Conservation (phyloP, 2,888 invertebrate species). For the Parelbella ahira region DNA sequence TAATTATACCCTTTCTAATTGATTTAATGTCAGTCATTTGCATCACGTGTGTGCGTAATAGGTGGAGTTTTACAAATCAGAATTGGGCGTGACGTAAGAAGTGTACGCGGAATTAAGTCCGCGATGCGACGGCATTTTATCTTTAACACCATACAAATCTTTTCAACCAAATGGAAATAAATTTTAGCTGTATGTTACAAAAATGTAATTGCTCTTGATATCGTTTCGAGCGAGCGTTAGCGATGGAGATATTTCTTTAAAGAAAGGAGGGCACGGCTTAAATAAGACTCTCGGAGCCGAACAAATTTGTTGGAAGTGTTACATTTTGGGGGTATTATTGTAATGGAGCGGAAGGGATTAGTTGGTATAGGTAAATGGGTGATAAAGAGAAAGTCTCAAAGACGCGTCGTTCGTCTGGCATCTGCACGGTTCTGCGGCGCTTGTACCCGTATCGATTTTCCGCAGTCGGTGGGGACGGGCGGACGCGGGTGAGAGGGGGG, state of each 20-base stretch:
- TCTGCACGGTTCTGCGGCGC: constrained; percentile 39
- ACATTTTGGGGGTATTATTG: constrained; percentile 29
- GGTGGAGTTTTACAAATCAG: constrained; percentile 9
- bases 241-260: constrained; percentile 16
- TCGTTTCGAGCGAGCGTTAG: constrained; percentile 12
- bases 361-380: constrained; percentile 29
- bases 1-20: constrained; percentile 16
- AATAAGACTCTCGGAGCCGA: constrained; percentile 21
- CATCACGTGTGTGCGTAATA: background rate
- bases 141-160: too few species aligned
- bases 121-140: too few species aligned
- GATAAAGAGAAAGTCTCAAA: constrained; percentile 31
- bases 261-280: constrained; percentile 20
- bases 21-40: constrained; percentile 13
- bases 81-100: constrained; percentile 1
- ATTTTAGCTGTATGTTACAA: background rate
- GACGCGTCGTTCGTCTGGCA: constrained; percentile 36
- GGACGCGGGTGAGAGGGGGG: constrained; percentile 33
- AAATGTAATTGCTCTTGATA: constrained; percentile 17
- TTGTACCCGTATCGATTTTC: constrained; percentile 72
- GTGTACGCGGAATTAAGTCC: background rate
- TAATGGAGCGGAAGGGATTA: constrained; percentile 30
- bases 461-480: constrained; percentile 47
- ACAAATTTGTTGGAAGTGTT: constrained; percentile 24
- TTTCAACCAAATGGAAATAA: constrained; percentile 6